Base-by-base conservation (phyloP, 2,113 vertebrate genomes). In the Taurulus bubalis region DNA sequence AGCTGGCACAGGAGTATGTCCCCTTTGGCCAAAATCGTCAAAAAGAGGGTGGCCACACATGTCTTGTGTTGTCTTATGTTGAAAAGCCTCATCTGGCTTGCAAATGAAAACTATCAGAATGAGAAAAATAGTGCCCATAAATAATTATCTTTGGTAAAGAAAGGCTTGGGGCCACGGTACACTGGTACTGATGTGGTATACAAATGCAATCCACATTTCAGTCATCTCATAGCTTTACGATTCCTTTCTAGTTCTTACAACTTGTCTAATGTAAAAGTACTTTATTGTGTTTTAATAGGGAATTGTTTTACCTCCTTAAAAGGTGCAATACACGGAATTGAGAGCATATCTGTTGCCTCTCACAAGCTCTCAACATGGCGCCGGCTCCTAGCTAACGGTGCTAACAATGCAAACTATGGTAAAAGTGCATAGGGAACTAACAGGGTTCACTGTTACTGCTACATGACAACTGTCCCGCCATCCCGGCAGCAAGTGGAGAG, bases 1-100 rank as follows among this genome's bases (percentile, higher is more conserved):
- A 83, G 80, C 83, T 85, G 84, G 79, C 81, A 80, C 58, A 77
- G 64, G 76, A 83, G 67, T 16, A 38, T 38, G 75, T 60, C 74
- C 58, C 83, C 71, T 72, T 38, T 6, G 75, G 81, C 53, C 60
- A 63, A 79, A 74, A n/a, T 34, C 4, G 15, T 72, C 32, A 75
- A 59, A 66, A 51, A 64, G 26, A 66, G 36, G 32, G 67, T 55
- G 77, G 75, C 73, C 76, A 66, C 83, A 85, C 59, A 84, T 69
- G 67, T 56, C 42, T 77, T 56, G 40, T 86, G 71, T 28, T 84
- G 80, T 82, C 73, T 85, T 71, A 79, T 71, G 77, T 75, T 75
- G 56, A 63, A 18, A 84, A 71, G 75, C 34, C 78, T 91, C 66
- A 75, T 82, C 73, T 83, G 80, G 51, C 28, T 82, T 67, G 51